These are phyloP conservation scores for Scrobipalpa costella DNA, from an alignment of 2,888 invertebrate species.

Conservation along the genomic window DNA sequence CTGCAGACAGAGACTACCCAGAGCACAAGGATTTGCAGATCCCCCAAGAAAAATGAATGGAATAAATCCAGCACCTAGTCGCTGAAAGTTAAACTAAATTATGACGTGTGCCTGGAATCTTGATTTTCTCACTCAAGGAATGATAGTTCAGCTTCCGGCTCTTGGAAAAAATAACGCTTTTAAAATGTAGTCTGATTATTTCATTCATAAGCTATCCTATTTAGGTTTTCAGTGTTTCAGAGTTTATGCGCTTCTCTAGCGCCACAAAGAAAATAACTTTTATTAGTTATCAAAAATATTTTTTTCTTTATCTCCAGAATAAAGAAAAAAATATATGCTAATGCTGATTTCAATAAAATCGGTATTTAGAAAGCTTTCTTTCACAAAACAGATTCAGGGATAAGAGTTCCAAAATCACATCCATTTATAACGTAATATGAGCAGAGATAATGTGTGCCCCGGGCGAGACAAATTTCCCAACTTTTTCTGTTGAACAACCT, in stretches of 20 bases:
- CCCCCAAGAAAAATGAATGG: slow-evolving; percentile 53
- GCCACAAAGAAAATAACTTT: too few relatives aligned
- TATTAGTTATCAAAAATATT: too few relatives aligned
- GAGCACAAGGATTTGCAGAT: slow-evolving; percentile 54
- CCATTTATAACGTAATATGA: slow-evolving; percentile 61
- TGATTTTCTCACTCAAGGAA: slow-evolving; percentile 10
- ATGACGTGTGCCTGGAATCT: slow-evolving; percentile 31
- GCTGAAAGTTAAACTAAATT: slow-evolving; percentile 44
- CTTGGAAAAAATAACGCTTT: too few relatives aligned
- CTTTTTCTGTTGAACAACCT: slow-evolving; percentile 64
- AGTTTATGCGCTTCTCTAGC: too few relatives aligned
- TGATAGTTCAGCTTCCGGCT: neutral
- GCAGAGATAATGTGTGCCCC: slow-evolving; percentile 61
- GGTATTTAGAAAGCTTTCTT: too few relatives aligned
- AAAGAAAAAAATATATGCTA: too few relatives aligned
- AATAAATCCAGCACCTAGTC: slow-evolving; percentile 46
- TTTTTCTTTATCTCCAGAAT: too few relatives aligned
- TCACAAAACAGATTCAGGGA: too few relatives aligned
- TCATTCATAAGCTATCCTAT: too few relatives aligned
- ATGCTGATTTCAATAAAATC: too few relatives aligned
- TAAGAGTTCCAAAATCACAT: slow-evolving; percentile 45
- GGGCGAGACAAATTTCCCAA: slow-evolving; percentile 62
- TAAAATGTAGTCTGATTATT: too few relatives aligned
- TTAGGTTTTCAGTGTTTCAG: too few relatives aligned
- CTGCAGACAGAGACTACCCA: slow-evolving; percentile 45